phyloP scores from a whole-genome alignment of 1,140 invertebrate genomes.

The Caerostris darwini region DNA sequence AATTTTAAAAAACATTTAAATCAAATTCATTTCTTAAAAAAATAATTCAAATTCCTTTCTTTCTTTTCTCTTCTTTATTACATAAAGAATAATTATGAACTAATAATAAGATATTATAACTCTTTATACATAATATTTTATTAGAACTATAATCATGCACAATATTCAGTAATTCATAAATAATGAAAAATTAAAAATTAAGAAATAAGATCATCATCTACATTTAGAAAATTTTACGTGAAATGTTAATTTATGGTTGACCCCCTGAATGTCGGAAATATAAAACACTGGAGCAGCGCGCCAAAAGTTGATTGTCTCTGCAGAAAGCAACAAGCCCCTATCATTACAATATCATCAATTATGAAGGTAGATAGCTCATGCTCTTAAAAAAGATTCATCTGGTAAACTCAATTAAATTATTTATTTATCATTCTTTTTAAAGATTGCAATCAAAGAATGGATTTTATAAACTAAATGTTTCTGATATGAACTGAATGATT shows the following conservation, averaged over 20 bases:
- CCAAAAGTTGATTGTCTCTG: constrained; percentile 49
- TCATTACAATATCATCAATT: constrained; percentile 70
- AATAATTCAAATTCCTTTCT: background rate
- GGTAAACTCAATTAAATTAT: background rate
- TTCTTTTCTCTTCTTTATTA: no score
- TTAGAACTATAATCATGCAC: no score
- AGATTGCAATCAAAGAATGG: background rate
- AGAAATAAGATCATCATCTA: background rate
- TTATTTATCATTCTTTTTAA: background rate
- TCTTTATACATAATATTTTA: background rate
- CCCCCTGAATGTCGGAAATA: background rate
- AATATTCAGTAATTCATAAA: background rate
- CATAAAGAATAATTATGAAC: background rate
- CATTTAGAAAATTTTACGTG: background rate
- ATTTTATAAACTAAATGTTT: background rate
- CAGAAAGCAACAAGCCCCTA: constrained; percentile 65
- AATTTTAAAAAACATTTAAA: no score
- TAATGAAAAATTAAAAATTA: background rate
- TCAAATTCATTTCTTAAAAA: background rate
- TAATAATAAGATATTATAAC: background rate
- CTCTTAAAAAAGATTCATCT: constrained; percentile 49
- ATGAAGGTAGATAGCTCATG: constrained; percentile 30
- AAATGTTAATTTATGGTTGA: background rate
- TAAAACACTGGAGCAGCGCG: constrained; percentile 41
- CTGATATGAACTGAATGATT: background rate